Percentiles rank a stretch among this genome's conserved stretches.
Conservation (phyloP, 2,888 invertebrate species). For the Crioceris asparagi region DNA sequence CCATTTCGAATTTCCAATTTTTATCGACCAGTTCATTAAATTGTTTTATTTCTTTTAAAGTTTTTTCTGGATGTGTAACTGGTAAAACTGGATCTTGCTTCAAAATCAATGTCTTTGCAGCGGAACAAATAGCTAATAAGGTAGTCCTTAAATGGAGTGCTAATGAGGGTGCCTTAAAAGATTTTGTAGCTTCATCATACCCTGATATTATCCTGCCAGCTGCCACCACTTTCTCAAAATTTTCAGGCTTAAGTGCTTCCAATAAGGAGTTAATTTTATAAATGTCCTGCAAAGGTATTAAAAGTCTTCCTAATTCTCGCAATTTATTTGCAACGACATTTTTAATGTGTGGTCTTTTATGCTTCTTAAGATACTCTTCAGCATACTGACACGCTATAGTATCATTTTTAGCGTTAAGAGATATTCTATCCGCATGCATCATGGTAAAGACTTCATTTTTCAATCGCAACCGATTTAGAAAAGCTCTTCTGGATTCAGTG, state of each 20-base stretch:
- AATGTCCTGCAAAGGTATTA: slow-evolving; percentile 11
- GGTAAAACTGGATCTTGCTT: slow-evolving; percentile 10
- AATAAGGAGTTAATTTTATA: slow-evolving; percentile 10
- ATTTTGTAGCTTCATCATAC: slow-evolving; percentile 12
- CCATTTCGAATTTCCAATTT: slow-evolving; percentile 5
- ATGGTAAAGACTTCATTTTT: slow-evolving; percentile 16
- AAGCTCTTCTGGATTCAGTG: no score
- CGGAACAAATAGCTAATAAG: slow-evolving; percentile 14
- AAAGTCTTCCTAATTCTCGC: slow-evolving; percentile 17
- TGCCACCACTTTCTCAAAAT: slow-evolving; percentile 10
- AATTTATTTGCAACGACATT: slow-evolving; percentile 18
- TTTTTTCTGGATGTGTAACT: slow-evolving; percentile 10
- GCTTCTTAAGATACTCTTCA: slow-evolving; percentile 14
- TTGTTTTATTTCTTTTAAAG: slow-evolving; percentile 13
- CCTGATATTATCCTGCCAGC: slow-evolving; percentile 15
- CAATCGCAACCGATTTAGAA: slow-evolving; percentile 11
- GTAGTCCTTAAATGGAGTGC: slow-evolving; percentile 17
- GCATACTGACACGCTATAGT: slow-evolving; percentile 18
- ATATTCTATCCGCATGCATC: slow-evolving; percentile 20
- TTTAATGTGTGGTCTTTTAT: slow-evolving; percentile 18
- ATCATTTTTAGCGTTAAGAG: slow-evolving; percentile 15
- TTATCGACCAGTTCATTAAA: slow-evolving; percentile 6
- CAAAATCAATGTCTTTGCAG: slow-evolving; percentile 14
- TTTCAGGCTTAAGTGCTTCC: slow-evolving; percentile 14
- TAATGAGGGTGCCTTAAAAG: slow-evolving; percentile 14